Base-by-base conservation (phyloP, 1,140 invertebrate species). In the Philopotamus ludificatus region DNA sequence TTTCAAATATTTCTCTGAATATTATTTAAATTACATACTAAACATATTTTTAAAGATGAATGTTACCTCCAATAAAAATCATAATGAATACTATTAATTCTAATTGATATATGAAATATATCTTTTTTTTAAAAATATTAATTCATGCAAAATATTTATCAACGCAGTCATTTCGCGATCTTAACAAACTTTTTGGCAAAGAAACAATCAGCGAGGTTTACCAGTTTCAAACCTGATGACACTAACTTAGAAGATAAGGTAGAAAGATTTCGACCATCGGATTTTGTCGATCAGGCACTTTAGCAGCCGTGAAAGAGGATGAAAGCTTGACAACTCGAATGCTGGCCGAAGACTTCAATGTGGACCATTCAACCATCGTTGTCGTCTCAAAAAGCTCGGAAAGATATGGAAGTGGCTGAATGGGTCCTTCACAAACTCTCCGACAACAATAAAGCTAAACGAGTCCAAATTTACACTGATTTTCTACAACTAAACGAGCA, bases 1-100 rank as follows among this genome's bases (percentile, higher is more conserved):
- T 57, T 39, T 42, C 54, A 57, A 57, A 57, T 20, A 44, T 44
- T 44, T 44, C 3, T 44, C n/a, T 12, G 42, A 44, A 44, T 15
- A 2, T 15, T 3, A 44, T 15, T 44, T 2, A 44, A 12, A n/a
- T n/a, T 12, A 3, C 20, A 12, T 15, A 44, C n/a, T 2, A 44
- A 44, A 44, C 3, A 44, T 44, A 44, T 44, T 15, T 15, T 44
- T 44, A 44, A 44, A 3, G 3, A 15, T 15, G 20, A 44, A 3
- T 44, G 12, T 44, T 44, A 3, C 3, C 12, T 44, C 3, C n/a
- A 44, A 3, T 44, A 44, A 15, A 44, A 44, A 12, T 15, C 20
- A 44, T 44, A 15, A 18, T 15, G 42, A n/a, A n/a, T n/a, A n/a
- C n/a, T n/a, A n/a, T n/a, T n/a, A n/a, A n/a, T n/a, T n/a, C n/a